These are phyloP conservation scores for Drosophila navojoa DNA, from an alignment of 1,140 invertebrate genomes.

Conservation along the genomic window DNA sequence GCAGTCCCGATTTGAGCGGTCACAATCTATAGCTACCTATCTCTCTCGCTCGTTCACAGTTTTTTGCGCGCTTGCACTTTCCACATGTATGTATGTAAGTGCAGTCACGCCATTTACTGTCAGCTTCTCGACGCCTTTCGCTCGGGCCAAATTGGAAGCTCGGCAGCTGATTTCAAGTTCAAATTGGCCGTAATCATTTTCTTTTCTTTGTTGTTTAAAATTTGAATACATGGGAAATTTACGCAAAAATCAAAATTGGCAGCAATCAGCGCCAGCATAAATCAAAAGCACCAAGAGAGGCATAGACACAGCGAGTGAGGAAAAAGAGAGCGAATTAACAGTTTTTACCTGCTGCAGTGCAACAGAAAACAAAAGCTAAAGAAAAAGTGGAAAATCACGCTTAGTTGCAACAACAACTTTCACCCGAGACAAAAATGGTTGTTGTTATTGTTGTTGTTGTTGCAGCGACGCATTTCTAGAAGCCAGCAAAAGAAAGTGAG, in stretches of 20 bases:
- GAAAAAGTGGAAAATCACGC: constrained; percentile 80
- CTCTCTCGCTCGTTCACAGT: constrained; percentile 14
- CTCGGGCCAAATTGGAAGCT: constrained; percentile 41
- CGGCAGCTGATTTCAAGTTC: constrained; percentile 62
- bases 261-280: constrained; percentile 67
- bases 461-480: constrained; percentile 39
- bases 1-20: constrained; percentile 4
- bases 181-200: constrained; percentile 49
- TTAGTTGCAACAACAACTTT: constrained; percentile 73
- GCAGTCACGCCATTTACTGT: constrained; percentile 22
- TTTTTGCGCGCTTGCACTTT: constrained; percentile 1
- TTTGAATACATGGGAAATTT: constrained; percentile 59
- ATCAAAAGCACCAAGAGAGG: constrained; percentile 44
- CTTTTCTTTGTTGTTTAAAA: constrained; percentile 2
- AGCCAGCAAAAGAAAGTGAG: constrained; percentile 56
- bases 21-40: constrained; percentile 26
- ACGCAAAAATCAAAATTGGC: constrained; percentile 68
- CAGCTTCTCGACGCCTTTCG: constrained; percentile 43
- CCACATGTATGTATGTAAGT: constrained; percentile 13
- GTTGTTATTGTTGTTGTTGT: constrained; percentile 11
- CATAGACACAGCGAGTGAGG: background rate
- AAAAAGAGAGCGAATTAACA: constrained; percentile 1
- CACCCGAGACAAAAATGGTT: constrained; percentile 45
- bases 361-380: constrained; percentile 52
- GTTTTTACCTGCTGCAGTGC: constrained; percentile 23